Conservation (phyloP, 1,140 invertebrate genomes). For the Drosophila pectinifera region DNA sequence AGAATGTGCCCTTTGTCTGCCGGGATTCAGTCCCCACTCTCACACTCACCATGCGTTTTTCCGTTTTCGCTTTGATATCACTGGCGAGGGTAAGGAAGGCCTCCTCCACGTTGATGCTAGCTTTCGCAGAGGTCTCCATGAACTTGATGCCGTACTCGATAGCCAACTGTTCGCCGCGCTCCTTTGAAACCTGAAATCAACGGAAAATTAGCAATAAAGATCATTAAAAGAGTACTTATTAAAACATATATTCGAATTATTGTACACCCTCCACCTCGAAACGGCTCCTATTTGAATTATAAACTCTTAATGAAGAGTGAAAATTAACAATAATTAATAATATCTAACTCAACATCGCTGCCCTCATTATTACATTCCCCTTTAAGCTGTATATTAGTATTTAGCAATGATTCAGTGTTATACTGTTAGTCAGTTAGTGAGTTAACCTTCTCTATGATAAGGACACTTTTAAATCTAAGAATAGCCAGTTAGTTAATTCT, state of each 20-base stretch:
- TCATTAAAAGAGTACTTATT: background rate
- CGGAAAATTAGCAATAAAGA: background rate
- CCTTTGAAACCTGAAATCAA: slow-evolving; percentile 87
- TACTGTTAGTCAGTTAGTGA: background rate
- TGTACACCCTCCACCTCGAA: too few relatives aligned
- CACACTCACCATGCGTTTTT: slow-evolving; percentile 95
- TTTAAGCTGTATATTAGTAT: background rate
- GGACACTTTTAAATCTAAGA: background rate
- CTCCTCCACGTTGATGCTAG: slow-evolving; percentile 95
- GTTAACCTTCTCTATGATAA: slow-evolving; percentile 6
- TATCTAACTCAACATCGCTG: too few relatives aligned
- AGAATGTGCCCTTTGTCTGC: slow-evolving; percentile 10
- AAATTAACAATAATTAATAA: too few relatives aligned
- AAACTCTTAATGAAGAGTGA: too few relatives aligned
- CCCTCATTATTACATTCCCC: too few relatives aligned
- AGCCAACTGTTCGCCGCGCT: slow-evolving; percentile 91
- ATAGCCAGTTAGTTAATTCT: background rate
- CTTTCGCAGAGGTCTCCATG: slow-evolving; percentile 97
- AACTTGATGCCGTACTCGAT: slow-evolving; percentile 97
- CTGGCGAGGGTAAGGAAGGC: slow-evolving; percentile 96
- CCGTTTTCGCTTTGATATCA: slow-evolving; percentile 97
- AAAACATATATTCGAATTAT: too few relatives aligned
- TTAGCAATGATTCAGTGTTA: slow-evolving; percentile 1
- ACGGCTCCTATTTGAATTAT: too few relatives aligned
- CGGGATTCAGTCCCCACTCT: background rate